These are phyloP conservation scores for Cyphomyrus plagiostoma DNA, from an alignment of 2,113 vertebrate genomes.

Conservation along the genomic window DNA sequence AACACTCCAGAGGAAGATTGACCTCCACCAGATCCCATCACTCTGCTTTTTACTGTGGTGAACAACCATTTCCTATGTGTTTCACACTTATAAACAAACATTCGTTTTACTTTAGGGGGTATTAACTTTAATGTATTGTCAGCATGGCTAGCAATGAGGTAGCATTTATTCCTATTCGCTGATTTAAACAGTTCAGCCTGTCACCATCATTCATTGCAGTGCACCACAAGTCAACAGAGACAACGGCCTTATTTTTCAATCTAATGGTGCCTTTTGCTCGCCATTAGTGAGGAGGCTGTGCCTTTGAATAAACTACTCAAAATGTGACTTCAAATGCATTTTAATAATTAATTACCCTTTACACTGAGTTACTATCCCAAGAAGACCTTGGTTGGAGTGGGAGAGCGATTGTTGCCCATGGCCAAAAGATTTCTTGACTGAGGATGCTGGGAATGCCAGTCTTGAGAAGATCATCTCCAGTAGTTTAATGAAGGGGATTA, in stretches of 20 bases:
- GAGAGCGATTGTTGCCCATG: conserved; percentile 43
- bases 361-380: conserved; percentile 48
- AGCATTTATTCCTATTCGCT: conserved; percentile 83
- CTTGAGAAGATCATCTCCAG: conserved; percentile 54
- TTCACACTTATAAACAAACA: conserved; percentile 87
- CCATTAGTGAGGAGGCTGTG: conserved; percentile 52
- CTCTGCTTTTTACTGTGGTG: conserved; percentile 22
- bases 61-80: conserved; percentile 69
- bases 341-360: conserved; percentile 60
- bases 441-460: conserved; percentile 46
- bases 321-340: conserved; percentile 50
- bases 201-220: conserved; percentile 73
- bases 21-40: conserved; percentile 44
- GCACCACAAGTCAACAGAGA: conserved; percentile 48
- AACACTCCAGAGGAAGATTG: conserved; percentile 37
- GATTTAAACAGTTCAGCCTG: conserved; percentile 80
- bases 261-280: conserved; percentile 60
- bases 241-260: conserved; percentile 53
- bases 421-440: conserved; percentile 58
- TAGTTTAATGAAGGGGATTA: conserved; percentile 57
- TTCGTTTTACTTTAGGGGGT: conserved; percentile 82
- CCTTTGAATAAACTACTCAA: conserved; percentile 52
- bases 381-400: conserved; percentile 36
- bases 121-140: conserved; percentile 78
- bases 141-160: conserved; percentile 69